These are phyloP conservation scores for Heliconius melpomene DNA, from an alignment of 1,140 invertebrate species.

Conservation along the genomic window DNA sequence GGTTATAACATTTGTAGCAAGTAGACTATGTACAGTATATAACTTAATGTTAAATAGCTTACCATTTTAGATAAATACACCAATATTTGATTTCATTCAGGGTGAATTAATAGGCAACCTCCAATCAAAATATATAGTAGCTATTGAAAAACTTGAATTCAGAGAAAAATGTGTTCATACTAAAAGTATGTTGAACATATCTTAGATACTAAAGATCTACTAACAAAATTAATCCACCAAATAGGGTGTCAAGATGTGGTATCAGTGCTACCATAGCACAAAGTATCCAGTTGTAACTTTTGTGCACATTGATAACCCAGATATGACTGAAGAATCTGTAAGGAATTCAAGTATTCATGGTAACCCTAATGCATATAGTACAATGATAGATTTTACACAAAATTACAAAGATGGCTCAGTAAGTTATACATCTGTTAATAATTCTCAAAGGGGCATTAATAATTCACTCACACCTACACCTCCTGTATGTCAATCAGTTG, in stretches of 20 bases:
- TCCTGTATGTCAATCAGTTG: conserved; percentile 33
- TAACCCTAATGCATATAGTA: conserved; percentile 59
- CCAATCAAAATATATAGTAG: conserved; percentile 54
- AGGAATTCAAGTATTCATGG: conserved; percentile 40
- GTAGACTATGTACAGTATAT: conserved; percentile 34
- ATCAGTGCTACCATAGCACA: conserved; percentile 68
- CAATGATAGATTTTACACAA: conserved; percentile 46
- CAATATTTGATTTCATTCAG: conserved; percentile 54
- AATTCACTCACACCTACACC: conserved; percentile 21
- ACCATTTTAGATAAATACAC: conserved; percentile 15
- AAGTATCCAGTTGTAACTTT: conserved; percentile 69
- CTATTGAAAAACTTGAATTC: conserved; percentile 64
- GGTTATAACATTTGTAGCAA: conserved; percentile 40
- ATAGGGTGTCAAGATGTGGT: conserved; percentile 69
- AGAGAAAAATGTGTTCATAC: conserved; percentile 54
- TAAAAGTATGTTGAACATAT: conserved; percentile 27
- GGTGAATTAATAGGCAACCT: conserved; percentile 47
- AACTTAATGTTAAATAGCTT: background rate
- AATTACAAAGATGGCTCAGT: background rate
- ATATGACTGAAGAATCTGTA: conserved; percentile 38
- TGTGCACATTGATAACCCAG: conserved; percentile 60
- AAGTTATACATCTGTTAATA: conserved; percentile 15
- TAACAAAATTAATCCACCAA: conserved; percentile 48
- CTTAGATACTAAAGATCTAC: conserved; percentile 30
- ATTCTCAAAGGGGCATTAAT: conserved; percentile 25